A percentile compares a stretch with the other conserved stretches of the same genome.
Conservation (phyloP, 2,797 vertebrate genomes). For the Pangasius larnaudii region DNA sequence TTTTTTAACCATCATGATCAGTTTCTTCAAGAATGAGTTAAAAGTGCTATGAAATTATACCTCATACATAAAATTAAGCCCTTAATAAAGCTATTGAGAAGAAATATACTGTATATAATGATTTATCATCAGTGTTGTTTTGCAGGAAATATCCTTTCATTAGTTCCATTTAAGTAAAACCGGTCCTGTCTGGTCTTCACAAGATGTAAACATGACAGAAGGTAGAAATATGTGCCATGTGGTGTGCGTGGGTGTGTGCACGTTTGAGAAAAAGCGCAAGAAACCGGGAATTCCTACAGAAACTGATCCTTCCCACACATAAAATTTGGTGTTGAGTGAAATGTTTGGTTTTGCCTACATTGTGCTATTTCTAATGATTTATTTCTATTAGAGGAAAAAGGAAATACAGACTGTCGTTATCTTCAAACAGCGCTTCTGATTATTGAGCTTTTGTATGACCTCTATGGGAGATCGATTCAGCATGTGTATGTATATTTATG, state of each 20-base stretch:
- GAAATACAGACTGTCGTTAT: background rate
- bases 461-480: conserved; percentile 34
- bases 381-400: background rate
- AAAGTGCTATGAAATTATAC: background rate
- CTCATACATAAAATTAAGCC: background rate
- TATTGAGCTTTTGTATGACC: conserved; percentile 11
- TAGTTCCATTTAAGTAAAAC: conserved; percentile 5
- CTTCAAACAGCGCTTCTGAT: conserved; percentile 20
- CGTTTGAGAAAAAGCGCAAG: background rate
- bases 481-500: background rate
- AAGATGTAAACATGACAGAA: conserved; percentile 18
- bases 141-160: background rate
- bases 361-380: background rate
- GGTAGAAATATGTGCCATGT: conserved; percentile 25
- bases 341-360: background rate
- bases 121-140: conserved; percentile 1
- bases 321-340: background rate
- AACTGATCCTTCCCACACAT: conserved; percentile 1
- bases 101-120: background rate
- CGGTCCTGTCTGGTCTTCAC: conserved; percentile 1
- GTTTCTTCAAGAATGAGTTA: background rate
- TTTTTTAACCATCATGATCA: background rate
- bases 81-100: background rate
- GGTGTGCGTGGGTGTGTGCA: conserved; percentile 11
- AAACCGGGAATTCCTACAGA: conserved; percentile 13